Evolutionary conservation across 2,888 invertebrate species (phyloP).

Genomic region (Oscheius sp.): DNA sequence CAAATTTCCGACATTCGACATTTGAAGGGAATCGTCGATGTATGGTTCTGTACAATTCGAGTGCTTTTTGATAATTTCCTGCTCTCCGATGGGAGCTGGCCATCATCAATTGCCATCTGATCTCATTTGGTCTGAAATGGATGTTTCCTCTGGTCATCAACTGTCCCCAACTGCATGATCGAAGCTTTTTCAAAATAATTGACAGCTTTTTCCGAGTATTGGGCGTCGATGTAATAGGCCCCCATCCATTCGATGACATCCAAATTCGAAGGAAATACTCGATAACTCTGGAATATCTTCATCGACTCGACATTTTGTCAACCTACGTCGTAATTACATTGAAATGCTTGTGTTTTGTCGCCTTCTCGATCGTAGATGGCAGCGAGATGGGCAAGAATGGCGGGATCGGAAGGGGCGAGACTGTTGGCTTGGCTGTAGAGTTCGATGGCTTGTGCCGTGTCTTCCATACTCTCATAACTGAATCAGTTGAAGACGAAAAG

Average conservation of each 20-base stretch:
- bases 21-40: slow-evolving; percentile 93
- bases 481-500: slow-evolving; percentile 20
- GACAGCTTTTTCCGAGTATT: slow-evolving; percentile 88
- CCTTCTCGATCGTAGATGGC: slow-evolving; percentile 89
- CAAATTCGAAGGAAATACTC: slow-evolving; percentile 82
- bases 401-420: slow-evolving; percentile 88
- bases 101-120: slow-evolving; percentile 87
- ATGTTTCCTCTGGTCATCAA: not conserved
- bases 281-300: slow-evolving; percentile 78
- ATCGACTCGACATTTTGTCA: not conserved
- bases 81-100: slow-evolving; percentile 82
- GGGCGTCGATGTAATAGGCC: slow-evolving; percentile 88
- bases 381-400: slow-evolving; percentile 88
- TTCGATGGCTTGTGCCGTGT: slow-evolving; percentile 77
- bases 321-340: slow-evolving; percentile 83
- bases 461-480: slow-evolving; percentile 80
- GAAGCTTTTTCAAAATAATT: slow-evolving; percentile 86
- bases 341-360: slow-evolving; percentile 89
- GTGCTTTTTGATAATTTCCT: slow-evolving; percentile 86
- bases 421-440: slow-evolving; percentile 79
- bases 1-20: slow-evolving; percentile 81
- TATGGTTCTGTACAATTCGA: slow-evolving; percentile 86
- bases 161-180: slow-evolving; percentile 77
- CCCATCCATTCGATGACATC: slow-evolving; percentile 89
- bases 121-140: slow-evolving; percentile 80